Evolutionary conservation across 2,113 vertebrate genomes (phyloP).

Genomic region (Limanda limanda): DNA sequence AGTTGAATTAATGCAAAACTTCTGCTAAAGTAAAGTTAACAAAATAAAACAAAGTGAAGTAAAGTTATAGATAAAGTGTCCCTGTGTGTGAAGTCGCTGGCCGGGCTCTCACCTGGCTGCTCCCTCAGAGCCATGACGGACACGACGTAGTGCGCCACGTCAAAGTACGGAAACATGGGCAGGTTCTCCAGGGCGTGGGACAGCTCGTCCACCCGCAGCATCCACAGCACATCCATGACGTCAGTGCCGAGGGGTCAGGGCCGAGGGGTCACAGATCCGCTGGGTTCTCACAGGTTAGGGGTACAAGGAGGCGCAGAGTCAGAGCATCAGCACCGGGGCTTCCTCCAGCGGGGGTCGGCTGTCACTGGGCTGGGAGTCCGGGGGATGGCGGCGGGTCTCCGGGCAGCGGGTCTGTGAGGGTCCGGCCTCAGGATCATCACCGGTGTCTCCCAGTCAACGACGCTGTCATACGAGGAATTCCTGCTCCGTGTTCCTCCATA

Average conservation of each 20-base stretch:
- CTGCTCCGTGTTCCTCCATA: slow-evolving; percentile 68
- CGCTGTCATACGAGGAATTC: slow-evolving; percentile 68
- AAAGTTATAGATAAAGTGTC: no score
- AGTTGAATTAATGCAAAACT: background rate
- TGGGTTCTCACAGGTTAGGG: background rate
- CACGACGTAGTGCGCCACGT: slow-evolving; percentile 91
- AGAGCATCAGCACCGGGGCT: slow-evolving; percentile 57
- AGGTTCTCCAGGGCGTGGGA: slow-evolving; percentile 86
- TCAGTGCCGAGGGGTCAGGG: background rate
- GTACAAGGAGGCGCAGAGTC: slow-evolving; percentile 35
- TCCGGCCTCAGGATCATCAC: background rate
- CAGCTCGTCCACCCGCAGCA: slow-evolving; percentile 78
- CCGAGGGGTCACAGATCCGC: background rate
- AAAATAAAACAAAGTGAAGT: no score
- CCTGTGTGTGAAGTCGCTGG: no score
- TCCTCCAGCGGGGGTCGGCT: slow-evolving; percentile 18
- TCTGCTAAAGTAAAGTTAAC: background rate
- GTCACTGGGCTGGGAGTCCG: background rate
- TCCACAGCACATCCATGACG: slow-evolving; percentile 74
- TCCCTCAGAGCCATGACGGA: slow-evolving; percentile 90
- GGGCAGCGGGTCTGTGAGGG: slow-evolving; percentile 40
- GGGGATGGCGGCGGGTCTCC: slow-evolving; percentile 3
- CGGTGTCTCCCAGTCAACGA: background rate
- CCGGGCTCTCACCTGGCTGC: slow-evolving; percentile 87
- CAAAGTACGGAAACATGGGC: slow-evolving; percentile 95